A percentile compares a stretch with the other conserved stretches of the same genome.
Conservation (phyloP, 2,888 invertebrate genomes). For the Prenolepis imparis region DNA sequence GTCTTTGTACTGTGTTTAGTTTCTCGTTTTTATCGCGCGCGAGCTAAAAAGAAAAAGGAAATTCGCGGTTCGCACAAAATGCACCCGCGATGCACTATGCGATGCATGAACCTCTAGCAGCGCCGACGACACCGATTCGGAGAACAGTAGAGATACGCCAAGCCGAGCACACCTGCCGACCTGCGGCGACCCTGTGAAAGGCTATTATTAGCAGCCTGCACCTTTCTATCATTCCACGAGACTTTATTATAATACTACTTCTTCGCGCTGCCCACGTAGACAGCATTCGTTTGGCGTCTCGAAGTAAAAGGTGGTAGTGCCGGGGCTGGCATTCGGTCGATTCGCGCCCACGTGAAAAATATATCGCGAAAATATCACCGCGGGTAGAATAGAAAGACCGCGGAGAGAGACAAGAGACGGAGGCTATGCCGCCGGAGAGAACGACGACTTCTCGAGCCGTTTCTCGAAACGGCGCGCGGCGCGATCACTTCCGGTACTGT, state of each 20-base stretch:
- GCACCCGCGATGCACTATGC: too few relatives aligned
- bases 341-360: constrained; percentile 70
- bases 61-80: neutral
- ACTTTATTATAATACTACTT: constrained; percentile 72
- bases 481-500: constrained; percentile 74
- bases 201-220: constrained; percentile 79
- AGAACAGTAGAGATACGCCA: constrained; percentile 38
- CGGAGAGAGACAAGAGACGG: constrained; percentile 28
- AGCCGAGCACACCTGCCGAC: constrained; percentile 71
- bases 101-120: too few relatives aligned
- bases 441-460: constrained; percentile 63
- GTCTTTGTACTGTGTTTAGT: neutral
- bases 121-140: constrained; percentile 1
- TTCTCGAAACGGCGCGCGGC: constrained; percentile 60
- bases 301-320: constrained; percentile 65
- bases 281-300: constrained; percentile 49
- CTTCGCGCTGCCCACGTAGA: constrained; percentile 72
- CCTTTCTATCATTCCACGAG: constrained; percentile 79
- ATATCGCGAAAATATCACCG: constrained; percentile 62
- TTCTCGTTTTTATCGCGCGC: neutral
- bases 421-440: constrained; percentile 30
- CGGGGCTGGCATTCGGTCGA: constrained; percentile 66
- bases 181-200: constrained; percentile 58
- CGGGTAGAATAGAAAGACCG: constrained; percentile 34
- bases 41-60: neutral